Evolutionary conservation across 2,888 invertebrate genomes (phyloP).

Genomic region (Mycalesis mineus): DNA sequence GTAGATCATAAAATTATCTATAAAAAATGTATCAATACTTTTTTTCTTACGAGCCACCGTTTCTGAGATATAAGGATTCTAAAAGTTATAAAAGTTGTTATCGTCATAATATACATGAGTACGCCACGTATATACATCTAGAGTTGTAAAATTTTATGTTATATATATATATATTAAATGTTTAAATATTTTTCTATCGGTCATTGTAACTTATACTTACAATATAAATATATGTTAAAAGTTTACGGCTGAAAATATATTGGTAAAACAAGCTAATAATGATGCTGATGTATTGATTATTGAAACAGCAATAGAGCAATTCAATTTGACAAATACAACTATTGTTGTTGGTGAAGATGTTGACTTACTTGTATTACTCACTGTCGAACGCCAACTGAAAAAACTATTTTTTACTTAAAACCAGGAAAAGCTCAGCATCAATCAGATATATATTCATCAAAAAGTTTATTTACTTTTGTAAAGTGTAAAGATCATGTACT

Average conservation of each 20-base stretch:
- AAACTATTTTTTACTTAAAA: neutral
- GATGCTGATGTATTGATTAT: slow-evolving; percentile 35
- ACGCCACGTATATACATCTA: too few species aligned
- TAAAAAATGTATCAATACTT: too few species aligned
- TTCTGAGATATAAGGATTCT: too few species aligned
- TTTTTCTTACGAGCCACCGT: too few species aligned
- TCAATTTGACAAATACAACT: slow-evolving; percentile 30
- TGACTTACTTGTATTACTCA: neutral
- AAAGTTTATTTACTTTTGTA: neutral
- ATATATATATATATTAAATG: too few species aligned
- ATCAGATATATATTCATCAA: neutral
- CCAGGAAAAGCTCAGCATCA: neutral
- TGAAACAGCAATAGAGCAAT: slow-evolving; percentile 32
- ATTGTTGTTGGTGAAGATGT: slow-evolving; percentile 24
- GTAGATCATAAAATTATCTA: too few species aligned
- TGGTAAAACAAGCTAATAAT: slow-evolving; percentile 27
- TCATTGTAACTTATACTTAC: too few species aligned
- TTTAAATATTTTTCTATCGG: too few species aligned
- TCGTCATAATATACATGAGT: too few species aligned
- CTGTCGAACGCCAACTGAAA: neutral
- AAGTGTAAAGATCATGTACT: neutral
- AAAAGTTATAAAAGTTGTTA: too few species aligned
- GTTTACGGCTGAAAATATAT: slow-evolving; percentile 34
- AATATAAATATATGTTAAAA: too few species aligned
- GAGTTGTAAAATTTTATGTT: too few species aligned